Evolutionary conservation across 2,113 vertebrate species (phyloP), one percentile per base, ranked within the genome.

Genomic region (Speoplatyrhinus poulsoni): DNA sequence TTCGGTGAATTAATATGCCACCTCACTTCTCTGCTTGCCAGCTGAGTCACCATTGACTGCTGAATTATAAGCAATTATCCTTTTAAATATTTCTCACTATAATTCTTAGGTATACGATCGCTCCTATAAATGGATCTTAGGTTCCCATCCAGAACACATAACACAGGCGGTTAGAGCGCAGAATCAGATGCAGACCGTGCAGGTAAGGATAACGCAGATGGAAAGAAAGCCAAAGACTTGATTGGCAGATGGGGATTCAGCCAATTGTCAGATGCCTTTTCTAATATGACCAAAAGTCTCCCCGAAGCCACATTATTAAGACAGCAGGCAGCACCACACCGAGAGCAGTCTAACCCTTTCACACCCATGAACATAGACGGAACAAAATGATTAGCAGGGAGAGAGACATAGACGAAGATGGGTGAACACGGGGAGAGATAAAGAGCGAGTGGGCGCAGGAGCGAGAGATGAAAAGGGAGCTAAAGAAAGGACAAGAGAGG

Each of bases 61-160:
- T 75, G 74, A 75, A 79, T 69, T 75, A 67, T 60, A 81, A 72
- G 82, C 82, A 76, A 84, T 86, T 82, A 85, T 81, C 72, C 48
- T 73, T 82, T 81, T 82, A 68, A 82, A 83, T 84, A 87, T 80
- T 80, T 85, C 77, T 73, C 75, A 82, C 77, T 62, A 86, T 84
- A 80, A 87, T 82, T 86, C 70, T 69, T 68, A 83, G 87, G 87
- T 85, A 78, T 75, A 81, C 75, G 72, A 83, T 76, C 81, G 62
- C 71, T 77, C 62, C 75, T 26, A 73, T 71, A 2, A 26, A 26
- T 26, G 26, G 2, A 26, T 26, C 26, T 26, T 26, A 26, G 26
- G 26, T 26, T 26, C 3, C 26, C 26, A 55, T 56, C 16, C 8
- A 17, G 15, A 26, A 17, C 1, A 8, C 16, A n/a, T n/a, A n/a